Evolutionary conservation across 2,888 invertebrate genomes (phyloP).

Genomic region (Diarsia rubi): DNA sequence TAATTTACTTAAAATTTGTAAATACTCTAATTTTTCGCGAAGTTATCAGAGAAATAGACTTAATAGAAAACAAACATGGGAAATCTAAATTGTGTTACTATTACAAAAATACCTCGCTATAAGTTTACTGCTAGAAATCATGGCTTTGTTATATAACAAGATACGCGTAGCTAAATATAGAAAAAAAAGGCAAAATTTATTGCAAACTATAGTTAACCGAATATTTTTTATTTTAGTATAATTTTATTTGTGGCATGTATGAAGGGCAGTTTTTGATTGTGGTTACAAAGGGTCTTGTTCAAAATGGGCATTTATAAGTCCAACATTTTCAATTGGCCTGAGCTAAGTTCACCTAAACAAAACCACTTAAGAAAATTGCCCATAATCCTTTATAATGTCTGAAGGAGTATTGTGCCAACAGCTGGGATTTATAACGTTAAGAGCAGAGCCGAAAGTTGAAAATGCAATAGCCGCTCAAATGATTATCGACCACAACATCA

Average conservation of each 20-base stretch:
- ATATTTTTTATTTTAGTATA: conserved; percentile 4
- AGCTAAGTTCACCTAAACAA: too few relatives aligned
- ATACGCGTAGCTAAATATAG: conserved; percentile 1
- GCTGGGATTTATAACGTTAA: not conserved
- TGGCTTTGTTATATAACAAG: not conserved
- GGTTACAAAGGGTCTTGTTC: not conserved
- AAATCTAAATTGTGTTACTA: conserved; percentile 5
- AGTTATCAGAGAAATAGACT: not conserved
- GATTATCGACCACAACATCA: not conserved
- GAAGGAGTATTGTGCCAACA: not conserved
- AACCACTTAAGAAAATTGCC: not conserved
- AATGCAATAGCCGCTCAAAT: not conserved
- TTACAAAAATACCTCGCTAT: conserved; percentile 19
- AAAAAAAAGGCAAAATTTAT: conserved; percentile 10
- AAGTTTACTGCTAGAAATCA: conserved; percentile 1
- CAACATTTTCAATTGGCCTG: too few relatives aligned
- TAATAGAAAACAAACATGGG: not conserved
- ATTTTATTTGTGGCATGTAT: not conserved
- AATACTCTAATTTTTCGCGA: not conserved
- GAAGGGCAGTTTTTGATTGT: not conserved
- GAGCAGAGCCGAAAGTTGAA: not conserved
- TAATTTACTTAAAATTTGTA: not conserved
- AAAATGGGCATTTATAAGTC: too few relatives aligned
- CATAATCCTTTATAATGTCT: not conserved
- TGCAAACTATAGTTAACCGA: not conserved